Evolutionary conservation across 1,140 invertebrate species (phyloP), one percentile per base, ranked within the genome.

Genomic region (Euwallacea similis): DNA sequence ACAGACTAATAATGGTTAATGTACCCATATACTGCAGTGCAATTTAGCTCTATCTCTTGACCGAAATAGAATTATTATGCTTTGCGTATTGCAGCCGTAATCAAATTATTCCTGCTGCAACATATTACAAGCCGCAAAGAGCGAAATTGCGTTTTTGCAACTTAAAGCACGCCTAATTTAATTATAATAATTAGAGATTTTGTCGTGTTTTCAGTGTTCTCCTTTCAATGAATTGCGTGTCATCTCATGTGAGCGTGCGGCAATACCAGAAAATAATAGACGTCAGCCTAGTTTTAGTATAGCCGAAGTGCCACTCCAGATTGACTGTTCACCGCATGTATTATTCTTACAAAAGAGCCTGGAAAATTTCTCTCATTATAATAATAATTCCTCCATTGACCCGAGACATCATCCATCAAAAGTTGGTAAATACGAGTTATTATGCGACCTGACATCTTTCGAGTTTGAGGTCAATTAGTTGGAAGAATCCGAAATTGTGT

Each of bases 361-460:
- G 46, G 46, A 50, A 50, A 50, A 50, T 50, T 50, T 50, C 13
- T 50, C 46, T 50, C 13, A 50, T 50, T 50, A 50, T 50, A 33
- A 33, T 33, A 33, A 55, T 15, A 59, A 59, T 33, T 59, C 42
- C 56, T 59, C 56, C 41, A 10, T 21, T 59, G 56, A 59, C 56
- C 56, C 0, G 42, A 41, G 13, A 53, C 16, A 64, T 53, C 62
- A 64, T 64, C 21, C 44, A 64, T 64, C 62, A 64, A 64, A 64
- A 59, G 46, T 59, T 59, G 56, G 16, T 59, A 59, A 64, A 64
- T 64, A 64, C 16, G 50, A 41, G 44, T 63, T 50, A 64, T 64
- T 64, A 64, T 47, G 44, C 21, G 46, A 21, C 41, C 62, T 64
- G 62, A 53, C 62, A 64, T 21, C 7, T 64, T 64, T 64, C 42